These are phyloP conservation scores for Oncopodura yosiiana DNA, from an alignment of 1,140 invertebrate species.

Conservation along the genomic window DNA sequence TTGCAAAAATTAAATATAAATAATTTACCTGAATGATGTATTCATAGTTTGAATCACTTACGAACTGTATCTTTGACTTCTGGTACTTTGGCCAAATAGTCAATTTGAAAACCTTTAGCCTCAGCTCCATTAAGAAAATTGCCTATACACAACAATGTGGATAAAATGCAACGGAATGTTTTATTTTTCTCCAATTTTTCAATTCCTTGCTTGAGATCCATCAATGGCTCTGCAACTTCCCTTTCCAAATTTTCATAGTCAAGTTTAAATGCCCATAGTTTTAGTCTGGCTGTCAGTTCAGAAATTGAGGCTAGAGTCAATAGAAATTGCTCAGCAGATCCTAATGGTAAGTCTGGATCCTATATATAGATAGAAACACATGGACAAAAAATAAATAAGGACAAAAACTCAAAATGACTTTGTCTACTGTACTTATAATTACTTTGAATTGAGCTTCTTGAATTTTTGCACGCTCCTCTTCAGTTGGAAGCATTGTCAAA, in stretches of 20 bases:
- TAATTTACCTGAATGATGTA: not conserved
- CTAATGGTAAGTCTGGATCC: slow-evolving; percentile 89
- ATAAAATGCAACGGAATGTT: slow-evolving; percentile 89
- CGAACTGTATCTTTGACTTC: slow-evolving; percentile 85
- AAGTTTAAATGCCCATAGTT: slow-evolving; percentile 96
- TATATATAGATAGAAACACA: not conserved
- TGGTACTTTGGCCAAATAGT: slow-evolving; percentile 92
- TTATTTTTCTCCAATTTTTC: slow-evolving; percentile 79
- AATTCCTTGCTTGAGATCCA: slow-evolving; percentile 95
- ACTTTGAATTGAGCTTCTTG: slow-evolving; percentile 88
- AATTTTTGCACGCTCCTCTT: slow-evolving; percentile 92
- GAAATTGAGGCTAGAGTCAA: slow-evolving; percentile 90
- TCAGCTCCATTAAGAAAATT: slow-evolving; percentile 94
- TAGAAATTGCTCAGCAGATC: slow-evolving; percentile 95
- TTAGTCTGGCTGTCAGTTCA: slow-evolving; percentile 84
- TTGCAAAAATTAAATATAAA: slow-evolving; percentile 40
- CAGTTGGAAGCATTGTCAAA: slow-evolving; percentile 90
- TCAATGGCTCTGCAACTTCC: slow-evolving; percentile 96
- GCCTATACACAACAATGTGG: slow-evolving; percentile 85
- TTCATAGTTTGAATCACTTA: too few relatives aligned
- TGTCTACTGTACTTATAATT: not conserved
- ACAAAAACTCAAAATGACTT: not conserved
- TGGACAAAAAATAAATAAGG: not conserved
- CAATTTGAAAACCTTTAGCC: slow-evolving; percentile 94
- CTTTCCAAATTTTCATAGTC: slow-evolving; percentile 95